Conservation (phyloP, 92 coral and sea anemone species). For the Palythoa heliodiscus region DNA sequence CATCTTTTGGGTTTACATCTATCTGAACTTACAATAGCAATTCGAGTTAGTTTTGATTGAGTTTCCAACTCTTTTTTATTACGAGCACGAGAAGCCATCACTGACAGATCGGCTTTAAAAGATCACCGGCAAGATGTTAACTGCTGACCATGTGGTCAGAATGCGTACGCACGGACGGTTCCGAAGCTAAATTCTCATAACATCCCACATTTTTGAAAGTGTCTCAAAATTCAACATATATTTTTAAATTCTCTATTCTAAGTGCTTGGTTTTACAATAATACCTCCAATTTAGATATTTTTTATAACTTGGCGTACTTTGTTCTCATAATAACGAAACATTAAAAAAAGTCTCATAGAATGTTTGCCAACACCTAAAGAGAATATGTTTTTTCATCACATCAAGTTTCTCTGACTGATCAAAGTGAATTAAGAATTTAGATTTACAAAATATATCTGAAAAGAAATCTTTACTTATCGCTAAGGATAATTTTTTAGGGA, state of each 20-base stretch:
- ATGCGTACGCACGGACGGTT: slow-evolving; percentile 32
- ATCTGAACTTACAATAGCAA: slow-evolving; percentile 92
- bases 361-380: background rate
- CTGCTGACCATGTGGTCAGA: slow-evolving; percentile 37
- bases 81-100: slow-evolving; percentile 30
- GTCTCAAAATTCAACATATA: background rate
- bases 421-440: background rate
- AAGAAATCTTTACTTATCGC: background rate
- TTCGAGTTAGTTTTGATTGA: slow-evolving; percentile 90
- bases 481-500: background rate
- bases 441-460: background rate
- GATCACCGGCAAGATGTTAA: slow-evolving; percentile 10
- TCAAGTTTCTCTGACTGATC: background rate
- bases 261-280: background rate
- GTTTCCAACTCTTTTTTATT: slow-evolving; percentile 58
- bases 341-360: background rate
- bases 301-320: background rate
- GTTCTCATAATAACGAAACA: background rate
- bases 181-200: background rate
- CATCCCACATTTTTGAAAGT: background rate
- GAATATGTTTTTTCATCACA: slow-evolving; percentile 18
- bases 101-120: background rate
- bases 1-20: slow-evolving; percentile 97
- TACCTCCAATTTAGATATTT: background rate
- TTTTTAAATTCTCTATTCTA: background rate